These are phyloP conservation scores for Thalassophryne amazonica DNA, from an alignment of 2,797 vertebrate species.

Conservation along the genomic window DNA sequence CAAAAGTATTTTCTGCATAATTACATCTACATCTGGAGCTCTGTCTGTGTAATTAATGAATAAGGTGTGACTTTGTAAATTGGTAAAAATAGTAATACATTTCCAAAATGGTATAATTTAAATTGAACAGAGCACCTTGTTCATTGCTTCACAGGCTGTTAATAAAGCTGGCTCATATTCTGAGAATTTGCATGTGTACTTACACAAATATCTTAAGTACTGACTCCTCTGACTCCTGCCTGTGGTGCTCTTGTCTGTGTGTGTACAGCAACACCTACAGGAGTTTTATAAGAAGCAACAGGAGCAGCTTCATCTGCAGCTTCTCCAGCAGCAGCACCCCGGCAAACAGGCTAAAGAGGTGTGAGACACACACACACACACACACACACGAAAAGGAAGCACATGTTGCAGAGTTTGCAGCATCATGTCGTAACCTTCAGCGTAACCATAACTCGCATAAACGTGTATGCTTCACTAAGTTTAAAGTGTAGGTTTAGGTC, in stretches of 20 bases:
- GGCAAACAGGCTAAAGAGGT: constrained; percentile 98
- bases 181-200: not conserved
- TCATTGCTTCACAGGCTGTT: not conserved
- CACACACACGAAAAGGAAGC: not conserved
- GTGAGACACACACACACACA: not conserved
- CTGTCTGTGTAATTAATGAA: not conserved
- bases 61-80: not conserved
- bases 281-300: constrained; percentile 99
- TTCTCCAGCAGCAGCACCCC: constrained; percentile 97
- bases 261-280: constrained; percentile 97
- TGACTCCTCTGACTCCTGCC: not conserved
- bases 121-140: constrained; percentile 14
- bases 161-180: not conserved
- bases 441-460: too few relatives aligned
- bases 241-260: constrained; percentile 15
- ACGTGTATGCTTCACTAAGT: too few relatives aligned
- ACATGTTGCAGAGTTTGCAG: too few relatives aligned
- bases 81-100: not conserved
- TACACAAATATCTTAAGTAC: not conserved
- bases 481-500: too few relatives aligned
- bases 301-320: constrained; percentile 99
- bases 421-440: too few relatives aligned
- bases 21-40: constrained; percentile 15
- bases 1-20: constrained; percentile 18
- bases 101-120: not conserved